Conservation (phyloP, 2,888 invertebrate genomes). For the Hyalella azteca region DNA sequence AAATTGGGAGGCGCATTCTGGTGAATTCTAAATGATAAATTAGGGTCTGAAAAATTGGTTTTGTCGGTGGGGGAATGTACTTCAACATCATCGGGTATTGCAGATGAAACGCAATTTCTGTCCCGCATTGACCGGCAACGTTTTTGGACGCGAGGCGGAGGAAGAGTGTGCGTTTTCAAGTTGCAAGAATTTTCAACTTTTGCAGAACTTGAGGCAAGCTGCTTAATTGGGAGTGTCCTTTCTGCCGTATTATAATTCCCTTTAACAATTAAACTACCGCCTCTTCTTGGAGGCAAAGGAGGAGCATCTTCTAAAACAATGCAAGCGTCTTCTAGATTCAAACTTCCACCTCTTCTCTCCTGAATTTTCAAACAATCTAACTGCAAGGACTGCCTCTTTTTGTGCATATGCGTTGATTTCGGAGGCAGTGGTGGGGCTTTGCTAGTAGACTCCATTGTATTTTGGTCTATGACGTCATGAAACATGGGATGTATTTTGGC, state of each 20-base stretch:
- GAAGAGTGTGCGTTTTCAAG: not conserved
- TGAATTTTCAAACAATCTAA: not conserved
- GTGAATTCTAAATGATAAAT: not conserved
- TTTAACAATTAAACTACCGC: not conserved
- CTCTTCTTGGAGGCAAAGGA: slow-evolving; percentile 7
- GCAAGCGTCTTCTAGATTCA: not conserved
- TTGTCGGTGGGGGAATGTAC: not conserved
- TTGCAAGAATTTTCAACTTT: not conserved
- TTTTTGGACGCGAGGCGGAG: not conserved
- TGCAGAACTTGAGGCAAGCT: not conserved
- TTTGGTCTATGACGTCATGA: not conserved
- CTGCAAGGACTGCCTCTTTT: too few relatives aligned
- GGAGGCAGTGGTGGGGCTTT: slow-evolving; percentile 5
- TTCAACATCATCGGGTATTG: not conserved
- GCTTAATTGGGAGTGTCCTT: not conserved
- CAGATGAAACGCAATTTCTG: not conserved
- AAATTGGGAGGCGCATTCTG: not conserved
- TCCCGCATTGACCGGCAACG: not conserved
- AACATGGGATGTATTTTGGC: not conserved
- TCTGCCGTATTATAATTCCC: not conserved
- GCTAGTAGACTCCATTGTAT: not conserved
- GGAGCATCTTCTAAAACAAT: not conserved
- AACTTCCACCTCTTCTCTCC: not conserved
- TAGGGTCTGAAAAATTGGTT: slow-evolving; percentile 7
- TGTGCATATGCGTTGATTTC: not conserved